These are phyloP conservation scores for Drosophila nigrodunni DNA, from an alignment of 1,140 invertebrate species.

Conservation along the genomic window DNA sequence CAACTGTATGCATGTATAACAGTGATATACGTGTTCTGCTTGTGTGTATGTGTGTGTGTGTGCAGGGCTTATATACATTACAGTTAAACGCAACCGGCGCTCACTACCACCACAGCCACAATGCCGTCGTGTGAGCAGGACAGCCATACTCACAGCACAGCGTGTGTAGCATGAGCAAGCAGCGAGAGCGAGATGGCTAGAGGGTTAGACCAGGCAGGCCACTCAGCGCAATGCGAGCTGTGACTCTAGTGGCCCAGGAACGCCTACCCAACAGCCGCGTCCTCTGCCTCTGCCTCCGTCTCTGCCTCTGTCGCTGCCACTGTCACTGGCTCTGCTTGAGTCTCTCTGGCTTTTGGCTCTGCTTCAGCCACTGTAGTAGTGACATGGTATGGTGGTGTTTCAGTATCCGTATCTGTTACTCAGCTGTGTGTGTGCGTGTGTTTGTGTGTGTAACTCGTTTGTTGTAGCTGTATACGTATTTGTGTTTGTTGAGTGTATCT, in stretches of 20 bases:
- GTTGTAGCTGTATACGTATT: constrained; percentile 32
- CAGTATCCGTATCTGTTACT: constrained; percentile 56
- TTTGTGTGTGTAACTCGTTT: constrained; percentile 61
- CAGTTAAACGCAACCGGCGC: constrained; percentile 72
- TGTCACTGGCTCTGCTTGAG: constrained; percentile 4
- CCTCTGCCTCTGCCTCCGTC: constrained; percentile 3
- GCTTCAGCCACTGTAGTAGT: background rate
- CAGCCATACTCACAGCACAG: background rate
- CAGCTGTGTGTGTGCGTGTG: constrained; percentile 29
- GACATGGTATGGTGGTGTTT: constrained; percentile 67
- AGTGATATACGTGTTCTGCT: constrained; percentile 14
- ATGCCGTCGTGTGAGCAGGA: constrained; percentile 46
- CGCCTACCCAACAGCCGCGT: constrained; percentile 49
- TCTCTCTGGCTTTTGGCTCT: constrained; percentile 10
- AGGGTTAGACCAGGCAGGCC: constrained; percentile 36
- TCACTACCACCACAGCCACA: constrained; percentile 61
- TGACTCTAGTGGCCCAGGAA: constrained; percentile 34
- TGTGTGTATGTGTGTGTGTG: constrained; percentile 33
- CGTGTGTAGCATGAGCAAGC: background rate
- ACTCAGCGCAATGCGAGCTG: constrained; percentile 47
- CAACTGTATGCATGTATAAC: constrained; percentile 55
- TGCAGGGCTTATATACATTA: constrained; percentile 73
- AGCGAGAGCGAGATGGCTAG: constrained; percentile 45
- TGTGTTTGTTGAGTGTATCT: constrained; percentile 13
- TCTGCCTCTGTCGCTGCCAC: background rate